These are phyloP conservation scores for Eilema sororculum DNA, from an alignment of 2,888 invertebrate species.

Conservation along the genomic window DNA sequence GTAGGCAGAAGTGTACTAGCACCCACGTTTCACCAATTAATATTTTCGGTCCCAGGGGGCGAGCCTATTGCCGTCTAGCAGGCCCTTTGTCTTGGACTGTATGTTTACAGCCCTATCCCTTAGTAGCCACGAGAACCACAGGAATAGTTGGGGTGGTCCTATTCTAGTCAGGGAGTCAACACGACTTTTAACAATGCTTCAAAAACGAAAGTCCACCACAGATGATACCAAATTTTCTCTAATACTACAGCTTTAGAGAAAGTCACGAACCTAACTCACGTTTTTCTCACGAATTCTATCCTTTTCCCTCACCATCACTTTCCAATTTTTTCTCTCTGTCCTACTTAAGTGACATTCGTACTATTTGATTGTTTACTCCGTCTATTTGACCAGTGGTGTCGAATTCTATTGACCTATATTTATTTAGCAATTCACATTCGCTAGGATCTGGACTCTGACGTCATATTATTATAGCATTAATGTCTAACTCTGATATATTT, in stretches of 20 bases:
- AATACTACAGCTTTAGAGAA: constrained; percentile 16
- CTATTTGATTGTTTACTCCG: constrained; percentile 55
- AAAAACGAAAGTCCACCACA: constrained; percentile 15
- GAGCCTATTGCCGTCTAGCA: no score
- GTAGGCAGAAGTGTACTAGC: no score
- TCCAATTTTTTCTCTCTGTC: constrained; percentile 38
- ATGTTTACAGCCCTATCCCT: no score
- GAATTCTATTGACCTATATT: constrained; percentile 60
- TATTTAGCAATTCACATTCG: constrained; percentile 23
- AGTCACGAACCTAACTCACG: constrained; percentile 40
- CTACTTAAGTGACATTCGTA: constrained; percentile 46
- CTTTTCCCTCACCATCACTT: constrained; percentile 32
- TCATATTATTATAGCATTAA: constrained; percentile 13
- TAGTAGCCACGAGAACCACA: no score
- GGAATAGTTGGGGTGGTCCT: no score
- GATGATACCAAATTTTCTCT: constrained; percentile 12
- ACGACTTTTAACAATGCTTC: neutral
- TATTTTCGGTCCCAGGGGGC: no score
- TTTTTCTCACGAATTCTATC: constrained; percentile 40
- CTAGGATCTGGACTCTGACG: constrained; percentile 14
- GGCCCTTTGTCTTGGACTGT: no score
- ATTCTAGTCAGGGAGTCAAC: no score
- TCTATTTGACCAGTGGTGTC: constrained; percentile 46
- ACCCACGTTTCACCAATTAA: no score
- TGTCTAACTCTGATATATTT: constrained; percentile 10